These are phyloP conservation scores for Melanostoma mellinum DNA, from an alignment of 2,888 invertebrate species.

Conservation along the genomic window DNA sequence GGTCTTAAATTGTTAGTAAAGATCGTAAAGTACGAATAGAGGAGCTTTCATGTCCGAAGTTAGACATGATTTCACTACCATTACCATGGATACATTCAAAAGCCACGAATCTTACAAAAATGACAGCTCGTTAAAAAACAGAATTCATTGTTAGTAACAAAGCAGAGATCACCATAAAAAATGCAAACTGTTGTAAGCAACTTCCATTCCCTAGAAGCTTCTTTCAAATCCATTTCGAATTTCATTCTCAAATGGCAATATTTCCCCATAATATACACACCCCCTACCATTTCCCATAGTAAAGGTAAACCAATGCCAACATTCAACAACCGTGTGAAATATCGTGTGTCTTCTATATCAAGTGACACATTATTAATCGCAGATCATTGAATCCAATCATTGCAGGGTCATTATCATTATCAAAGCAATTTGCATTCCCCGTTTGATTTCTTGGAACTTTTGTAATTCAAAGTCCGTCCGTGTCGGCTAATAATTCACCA, in stretches of 20 bases:
- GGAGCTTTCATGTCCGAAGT: too few species aligned
- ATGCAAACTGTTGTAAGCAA: too few species aligned
- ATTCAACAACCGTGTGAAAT: conserved; percentile 17
- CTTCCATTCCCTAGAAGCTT: conserved; percentile 2
- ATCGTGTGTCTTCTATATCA: conserved; percentile 27
- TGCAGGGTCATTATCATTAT: conserved; percentile 63
- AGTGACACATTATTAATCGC: conserved; percentile 38
- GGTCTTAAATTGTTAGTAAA: too few species aligned
- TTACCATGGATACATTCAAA: too few species aligned
- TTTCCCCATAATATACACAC: background rate
- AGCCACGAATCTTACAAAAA: too few species aligned
- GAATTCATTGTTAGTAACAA: too few species aligned
- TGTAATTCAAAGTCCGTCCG: conserved; percentile 64
- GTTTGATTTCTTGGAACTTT: conserved; percentile 57
- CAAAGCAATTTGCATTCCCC: conserved; percentile 51
- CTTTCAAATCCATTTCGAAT: conserved; percentile 6
- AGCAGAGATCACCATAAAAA: too few species aligned
- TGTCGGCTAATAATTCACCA: conserved; percentile 59
- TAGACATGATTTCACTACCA: too few species aligned
- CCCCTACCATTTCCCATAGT: background rate
- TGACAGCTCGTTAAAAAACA: too few species aligned
- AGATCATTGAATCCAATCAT: conserved; percentile 37
- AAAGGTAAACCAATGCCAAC: too few species aligned
- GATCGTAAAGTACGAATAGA: too few species aligned
- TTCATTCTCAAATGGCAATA: conserved; percentile 3